Base-by-base conservation (phyloP, 2,888 invertebrate genomes). In the Helobdella robusta region DNA sequence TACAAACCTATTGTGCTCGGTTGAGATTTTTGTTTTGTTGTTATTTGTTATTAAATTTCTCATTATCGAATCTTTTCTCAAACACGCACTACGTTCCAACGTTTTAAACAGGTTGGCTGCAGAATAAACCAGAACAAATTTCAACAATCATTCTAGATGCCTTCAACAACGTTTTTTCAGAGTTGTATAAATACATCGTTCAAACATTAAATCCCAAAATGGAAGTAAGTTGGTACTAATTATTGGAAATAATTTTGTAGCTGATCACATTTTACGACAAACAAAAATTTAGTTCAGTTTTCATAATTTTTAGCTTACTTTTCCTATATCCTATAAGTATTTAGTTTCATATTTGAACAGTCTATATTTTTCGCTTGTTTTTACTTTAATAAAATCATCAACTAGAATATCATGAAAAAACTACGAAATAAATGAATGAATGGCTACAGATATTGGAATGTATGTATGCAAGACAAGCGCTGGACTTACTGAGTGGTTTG, bases 1-100 rank as follows among this genome's bases (percentile, higher is more conserved):
- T 95, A 93, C 88, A 85, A 86, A 73, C 94, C 94, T 75, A 89
- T 94, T 64, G 84, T 93, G 76, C 91, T 0, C 89, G 87, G 65
- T 65, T 34, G 2, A 25, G n/a, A 4, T 11, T 20, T 32, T 48
- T n/a, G n/a, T n/a, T n/a, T n/a, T n/a, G n/a, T n/a, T n/a, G n/a
- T n/a, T n/a, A n/a, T n/a, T n/a, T n/a, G n/a, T n/a, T n/a, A n/a
- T n/a, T n/a, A n/a, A n/a, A n/a, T n/a, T n/a, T n/a, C n/a, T n/a
- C n/a, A n/a, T n/a, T n/a, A n/a, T n/a, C n/a, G n/a, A n/a, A n/a
- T n/a, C n/a, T n/a, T n/a, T n/a, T n/a, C n/a, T n/a, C n/a, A n/a
- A n/a, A n/a, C n/a, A n/a, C n/a, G n/a, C n/a, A n/a, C n/a, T n/a
- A n/a, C n/a, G n/a, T n/a, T n/a, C n/a, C n/a, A n/a, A n/a, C n/a